These are phyloP conservation scores for Tarsius wallacei DNA, from an alignment of 2,797 vertebrate species.

Conservation along the genomic window DNA sequence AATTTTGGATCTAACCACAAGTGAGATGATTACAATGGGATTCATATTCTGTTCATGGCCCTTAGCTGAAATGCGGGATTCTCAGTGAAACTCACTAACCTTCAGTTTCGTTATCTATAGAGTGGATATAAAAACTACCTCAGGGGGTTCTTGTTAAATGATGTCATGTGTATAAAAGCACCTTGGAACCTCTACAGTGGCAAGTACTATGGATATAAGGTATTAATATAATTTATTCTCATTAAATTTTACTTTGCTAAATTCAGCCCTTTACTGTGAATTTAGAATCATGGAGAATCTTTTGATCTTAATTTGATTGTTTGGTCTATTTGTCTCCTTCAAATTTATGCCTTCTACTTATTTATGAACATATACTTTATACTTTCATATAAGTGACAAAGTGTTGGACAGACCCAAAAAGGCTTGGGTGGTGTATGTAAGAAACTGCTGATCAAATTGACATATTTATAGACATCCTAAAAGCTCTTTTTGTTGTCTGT, in stretches of 20 bases:
- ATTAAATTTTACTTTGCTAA: constrained; percentile 8
- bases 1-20: constrained; percentile 1
- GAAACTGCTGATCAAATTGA: not conserved
- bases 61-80: not conserved
- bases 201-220: not conserved
- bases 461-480: constrained; percentile 19
- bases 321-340: not conserved
- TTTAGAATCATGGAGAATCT: constrained; percentile 4
- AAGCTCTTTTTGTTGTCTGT: constrained; percentile 10
- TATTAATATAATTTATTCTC: not conserved
- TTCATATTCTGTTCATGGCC: not conserved
- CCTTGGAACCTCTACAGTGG: not conserved
- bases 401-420: not conserved
- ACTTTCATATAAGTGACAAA: constrained; percentile 5
- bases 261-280: not conserved
- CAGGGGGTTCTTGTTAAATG: not conserved
- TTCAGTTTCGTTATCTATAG: not conserved
- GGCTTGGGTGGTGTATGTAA: not conserved
- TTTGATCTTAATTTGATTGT: constrained; percentile 5
- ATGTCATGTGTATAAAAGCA: not conserved
- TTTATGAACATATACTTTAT: not conserved
- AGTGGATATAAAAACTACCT: not conserved
- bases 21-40: not conserved
- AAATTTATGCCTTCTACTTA: not conserved
- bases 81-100: not conserved